phyloP scores from a whole-genome alignment of 1,140 invertebrate species.

The Bombus consobrinus region DNA sequence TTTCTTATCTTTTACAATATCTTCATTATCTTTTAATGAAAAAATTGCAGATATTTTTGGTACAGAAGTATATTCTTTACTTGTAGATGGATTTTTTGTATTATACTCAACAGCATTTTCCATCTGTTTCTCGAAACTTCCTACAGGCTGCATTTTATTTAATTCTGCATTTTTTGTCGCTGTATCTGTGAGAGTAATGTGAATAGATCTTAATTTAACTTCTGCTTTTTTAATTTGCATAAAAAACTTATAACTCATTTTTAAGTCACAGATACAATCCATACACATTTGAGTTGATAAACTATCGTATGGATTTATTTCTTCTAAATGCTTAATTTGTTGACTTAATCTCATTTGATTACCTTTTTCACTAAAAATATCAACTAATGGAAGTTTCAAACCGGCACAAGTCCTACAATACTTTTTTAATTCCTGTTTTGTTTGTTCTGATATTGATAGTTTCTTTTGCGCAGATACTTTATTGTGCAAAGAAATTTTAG shows the following conservation, averaged over 20 bases:
- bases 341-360: constrained; percentile 78
- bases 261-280: constrained; percentile 81
- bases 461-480: constrained; percentile 41
- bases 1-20: neutral
- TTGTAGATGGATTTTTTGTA: neutral
- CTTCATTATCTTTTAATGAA: constrained; percentile 28
- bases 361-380: constrained; percentile 80
- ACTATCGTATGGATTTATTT: constrained; percentile 74
- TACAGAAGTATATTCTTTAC: constrained; percentile 15
- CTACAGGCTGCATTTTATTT: constrained; percentile 15
- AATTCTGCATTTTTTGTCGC: constrained; percentile 30
- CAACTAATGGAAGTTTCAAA: constrained; percentile 77
- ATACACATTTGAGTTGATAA: constrained; percentile 81
- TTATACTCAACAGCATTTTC: constrained; percentile 2
- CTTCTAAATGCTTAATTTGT: constrained; percentile 79
- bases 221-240: constrained; percentile 82
- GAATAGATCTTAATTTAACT: constrained; percentile 77
- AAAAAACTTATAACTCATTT: constrained; percentile 82
- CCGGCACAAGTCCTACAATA: constrained; percentile 81
- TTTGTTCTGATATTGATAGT: constrained; percentile 37
- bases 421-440: constrained; percentile 73
- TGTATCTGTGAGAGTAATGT: constrained; percentile 63
- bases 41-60: constrained; percentile 33
- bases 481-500: constrained; percentile 66
- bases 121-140: neutral